phyloP scores from a whole-genome alignment of 2,797 vertebrate species.

The Lepus townsendii region DNA sequence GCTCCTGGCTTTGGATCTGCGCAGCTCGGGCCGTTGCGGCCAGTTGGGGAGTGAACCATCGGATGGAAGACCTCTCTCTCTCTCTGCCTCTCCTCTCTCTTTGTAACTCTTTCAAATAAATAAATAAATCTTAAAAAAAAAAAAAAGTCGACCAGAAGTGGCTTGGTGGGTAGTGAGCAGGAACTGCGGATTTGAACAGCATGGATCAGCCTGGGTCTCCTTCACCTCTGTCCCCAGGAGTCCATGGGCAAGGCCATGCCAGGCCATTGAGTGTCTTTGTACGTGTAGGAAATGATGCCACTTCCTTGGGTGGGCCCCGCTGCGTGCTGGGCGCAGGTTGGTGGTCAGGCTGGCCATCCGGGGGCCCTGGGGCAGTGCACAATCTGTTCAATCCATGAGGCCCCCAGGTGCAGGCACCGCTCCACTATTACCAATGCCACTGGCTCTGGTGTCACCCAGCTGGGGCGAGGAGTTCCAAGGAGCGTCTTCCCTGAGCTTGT shows the following conservation, averaged over 20 bases:
- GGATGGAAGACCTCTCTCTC: no score
- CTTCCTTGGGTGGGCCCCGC: neutral
- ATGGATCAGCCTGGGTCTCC: no score
- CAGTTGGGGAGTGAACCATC: no score
- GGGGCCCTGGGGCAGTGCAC: neutral
- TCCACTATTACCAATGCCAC: neutral
- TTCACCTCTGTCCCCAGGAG: neutral
- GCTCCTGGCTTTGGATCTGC: no score
- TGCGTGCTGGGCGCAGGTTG: neutral
- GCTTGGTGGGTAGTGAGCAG: neutral
- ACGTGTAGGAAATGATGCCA: neutral
- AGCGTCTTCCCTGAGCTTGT: neutral
- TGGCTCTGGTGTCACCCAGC: neutral
- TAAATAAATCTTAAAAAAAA: no score
- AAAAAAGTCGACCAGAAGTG: neutral
- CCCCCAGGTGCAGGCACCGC: neutral
- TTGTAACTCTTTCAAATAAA: no score
- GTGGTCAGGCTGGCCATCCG: neutral
- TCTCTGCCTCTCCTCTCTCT: no score
- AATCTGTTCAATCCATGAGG: neutral
- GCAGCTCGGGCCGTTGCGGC: no score
- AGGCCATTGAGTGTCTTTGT: neutral
- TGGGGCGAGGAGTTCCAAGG: neutral
- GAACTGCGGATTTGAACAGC: neutral
- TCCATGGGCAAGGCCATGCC: neutral